Evolutionary conservation across 2,113 vertebrate genomes (phyloP).

Genomic region (Smithornis capensis): DNA sequence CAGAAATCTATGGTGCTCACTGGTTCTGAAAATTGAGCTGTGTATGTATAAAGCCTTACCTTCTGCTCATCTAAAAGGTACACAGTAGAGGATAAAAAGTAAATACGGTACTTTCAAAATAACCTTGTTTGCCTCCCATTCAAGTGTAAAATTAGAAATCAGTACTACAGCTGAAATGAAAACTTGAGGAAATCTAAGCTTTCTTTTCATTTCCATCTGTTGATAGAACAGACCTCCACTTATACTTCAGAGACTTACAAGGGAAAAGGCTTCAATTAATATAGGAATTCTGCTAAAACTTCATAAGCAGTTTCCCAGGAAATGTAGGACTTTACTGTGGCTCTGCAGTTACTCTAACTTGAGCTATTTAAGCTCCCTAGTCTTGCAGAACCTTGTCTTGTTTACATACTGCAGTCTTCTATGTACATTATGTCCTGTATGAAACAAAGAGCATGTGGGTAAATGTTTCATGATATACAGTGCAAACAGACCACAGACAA

Average conservation of each 20-base stretch:
- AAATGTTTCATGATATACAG: not conserved
- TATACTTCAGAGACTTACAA: not conserved
- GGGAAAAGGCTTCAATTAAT: not conserved
- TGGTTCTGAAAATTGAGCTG: not conserved
- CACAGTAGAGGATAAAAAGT: not conserved
- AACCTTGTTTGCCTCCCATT: not conserved
- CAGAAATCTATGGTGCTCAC: not conserved
- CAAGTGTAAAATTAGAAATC: not conserved
- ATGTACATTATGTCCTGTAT: not conserved
- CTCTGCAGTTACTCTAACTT: not conserved
- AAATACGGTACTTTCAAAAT: not conserved
- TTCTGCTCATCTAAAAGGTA: not conserved
- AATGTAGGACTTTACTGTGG: not conserved
- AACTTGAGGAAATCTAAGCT: not conserved
- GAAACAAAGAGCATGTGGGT: not conserved
- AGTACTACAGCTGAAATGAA: not conserved
- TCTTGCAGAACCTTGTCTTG: not conserved
- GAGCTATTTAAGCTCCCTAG: not conserved
- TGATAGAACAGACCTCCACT: not conserved
- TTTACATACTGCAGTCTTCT: not conserved
- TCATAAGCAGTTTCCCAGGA: not conserved
- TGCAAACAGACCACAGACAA: not conserved
- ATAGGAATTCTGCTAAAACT: not conserved
- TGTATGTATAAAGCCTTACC: not conserved
- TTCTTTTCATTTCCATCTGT: not conserved